Evolutionary conservation across 2,113 vertebrate species (phyloP), one percentile per base, ranked within the genome.

Genomic region (Trichechus manatus): DNA sequence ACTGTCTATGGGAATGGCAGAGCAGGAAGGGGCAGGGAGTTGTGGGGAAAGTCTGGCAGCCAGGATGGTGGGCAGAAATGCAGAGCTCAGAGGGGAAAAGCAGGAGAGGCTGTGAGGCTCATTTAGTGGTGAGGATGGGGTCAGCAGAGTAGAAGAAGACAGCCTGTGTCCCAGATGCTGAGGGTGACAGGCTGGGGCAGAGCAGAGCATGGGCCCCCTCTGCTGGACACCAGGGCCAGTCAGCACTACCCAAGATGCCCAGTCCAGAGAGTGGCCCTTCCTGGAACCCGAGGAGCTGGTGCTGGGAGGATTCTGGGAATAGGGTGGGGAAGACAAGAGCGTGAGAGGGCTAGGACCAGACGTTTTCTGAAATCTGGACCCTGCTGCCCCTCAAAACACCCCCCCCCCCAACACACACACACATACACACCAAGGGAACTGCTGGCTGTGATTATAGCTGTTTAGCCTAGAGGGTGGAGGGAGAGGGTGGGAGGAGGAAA

Each of bases 171-270:
- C 66, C 36, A 17, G 53, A 50, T 70, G 56, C 42, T 70, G 27
- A 86, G 47, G 44, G 39, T 68, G 14, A 13, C 6, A 1, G 5
- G n/a, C 31, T 66, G 0, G 56, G 74, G 29, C 75, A 83, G 31
- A 80, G 42, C 89, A 87, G 89, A 89, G 31, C 89, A 29, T 23
- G 56, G 59, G 63, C 64, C 68, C 97, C 95, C 97, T 90, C 98
- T 98, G 81, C 95, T 94, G 96, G 97, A 97, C 83, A 87, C 86
- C 44, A 56, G 56, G 61, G 70, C 44, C 15, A 50, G 25, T 25
- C 23, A 25, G 4, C 20, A 19, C 5, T 9, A 70, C 72, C 36
- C 15, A 44, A 68, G 70, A 61, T 72, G 63, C 27, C 23, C 17
- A 1, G 19, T 80, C 15, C 20, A 3, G 59, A 72, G 39, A 84